Evolutionary conservation across 2,888 invertebrate genomes (phyloP), one percentile per base, ranked within the genome.

Genomic region (Hemithea aestivaria): DNA sequence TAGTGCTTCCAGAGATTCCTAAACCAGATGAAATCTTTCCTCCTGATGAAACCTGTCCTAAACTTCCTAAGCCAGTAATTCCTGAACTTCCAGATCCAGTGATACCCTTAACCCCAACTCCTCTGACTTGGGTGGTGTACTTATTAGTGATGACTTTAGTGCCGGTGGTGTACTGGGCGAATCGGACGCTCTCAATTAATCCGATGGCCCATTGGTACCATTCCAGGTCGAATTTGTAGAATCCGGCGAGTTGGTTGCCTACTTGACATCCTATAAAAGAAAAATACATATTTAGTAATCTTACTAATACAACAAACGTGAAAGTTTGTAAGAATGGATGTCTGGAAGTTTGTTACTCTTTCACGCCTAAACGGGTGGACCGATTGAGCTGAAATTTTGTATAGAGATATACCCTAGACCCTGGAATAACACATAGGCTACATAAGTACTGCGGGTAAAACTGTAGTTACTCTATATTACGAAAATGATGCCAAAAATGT

Each of bases 191-290:
- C 38, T 85, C 83, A 6, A 76, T 64, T 0, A 84, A 58, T 0
- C 87, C 83, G 16, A 87, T 82, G 1, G 84, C 79, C 81, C 85
- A 87, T 53, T 85, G 71, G 66, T 88, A 88, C 90, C 91, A 91
- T 57, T 88, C 88, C 1, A 89, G 55, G 62, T 91, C 91, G 56
- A 90, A 90, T 50, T 89, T 90, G 72, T 85, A 87, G 81, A 91
- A 91, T 1, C 83, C 87, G 2, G 89, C 89, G 0, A 89, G 61
- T 35, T 90, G 90, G 59, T 89, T 88, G 6, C 87, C 80, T 1
- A 70, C 61, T 33, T 89, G 88, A 52, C 90, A 91, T 10, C 85
- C 88, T 88, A 75, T 1, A 40, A 52, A 31, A 4, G 9, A 27
- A 40, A 37, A 16, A 16, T n/a, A n/a, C n/a, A n/a, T n/a, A 16